Base-by-base conservation (phyloP, 2,888 invertebrate species). In the Hydriomena furcata region DNA sequence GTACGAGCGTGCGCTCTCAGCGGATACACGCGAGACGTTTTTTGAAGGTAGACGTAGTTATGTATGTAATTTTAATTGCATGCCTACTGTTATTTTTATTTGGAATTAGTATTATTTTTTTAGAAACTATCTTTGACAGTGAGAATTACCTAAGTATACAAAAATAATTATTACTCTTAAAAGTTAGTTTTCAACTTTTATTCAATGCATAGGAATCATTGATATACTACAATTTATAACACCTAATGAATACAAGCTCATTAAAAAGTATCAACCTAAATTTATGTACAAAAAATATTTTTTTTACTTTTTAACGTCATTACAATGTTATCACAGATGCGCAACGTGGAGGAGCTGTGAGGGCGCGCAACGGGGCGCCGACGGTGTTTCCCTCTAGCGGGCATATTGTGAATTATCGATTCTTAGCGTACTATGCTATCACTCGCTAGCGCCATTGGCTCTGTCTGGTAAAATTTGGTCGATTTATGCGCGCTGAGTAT, bases 391-490 rank as follows among this genome's bases (percentile, higher is more conserved):
- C 88, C 90, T 91, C 91, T 89, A 85, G 85, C 86, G 91, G 83
- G 76, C 80, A 81, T 82, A 85, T 84, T 83, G 82, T 79, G 87
- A 90, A 82, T 84, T 91, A 91, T 91, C 87, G 91, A 91, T 91
- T 90, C 84, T 74, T 77, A 74, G 78, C 76, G 68, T 67, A 66
- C 72, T 72, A 70, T 73, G 27, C 24, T 28, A 28, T 28, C 28
- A 21, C 10, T 20, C 38, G 37, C 37, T 10, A 21, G 21, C 83
- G 83, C 84, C 81, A 90, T 86, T 87, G 89, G 87, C 74, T 82
- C 75, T 70, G 73, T 71, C 76, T 73, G 71, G 81, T 87, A 88
- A 88, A 23, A 23, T 23, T 7, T 23, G n/a, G n/a, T n/a, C n/a
- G n/a, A n/a, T n/a, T n/a, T n/a, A n/a, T n/a, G n/a, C n/a, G n/a